These are phyloP conservation scores for Frankliniella intonsa DNA, from an alignment of 2,888 invertebrate genomes.

Conservation along the genomic window DNA sequence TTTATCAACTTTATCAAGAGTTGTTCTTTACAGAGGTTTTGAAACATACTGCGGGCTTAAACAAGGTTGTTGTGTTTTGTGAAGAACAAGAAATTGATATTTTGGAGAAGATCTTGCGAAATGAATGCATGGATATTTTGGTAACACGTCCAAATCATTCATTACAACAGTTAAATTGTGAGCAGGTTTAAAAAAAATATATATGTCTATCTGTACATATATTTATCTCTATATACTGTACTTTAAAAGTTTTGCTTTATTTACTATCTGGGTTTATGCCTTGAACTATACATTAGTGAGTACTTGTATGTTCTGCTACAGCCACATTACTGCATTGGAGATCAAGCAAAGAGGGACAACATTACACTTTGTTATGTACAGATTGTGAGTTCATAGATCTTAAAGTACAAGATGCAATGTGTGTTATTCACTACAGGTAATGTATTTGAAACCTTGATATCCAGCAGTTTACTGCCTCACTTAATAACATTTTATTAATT, in stretches of 20 bases:
- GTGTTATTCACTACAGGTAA: background rate
- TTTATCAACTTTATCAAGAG: background rate
- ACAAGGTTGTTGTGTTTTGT: background rate
- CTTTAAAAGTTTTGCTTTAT: background rate
- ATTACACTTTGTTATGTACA: background rate
- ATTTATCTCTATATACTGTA: background rate
- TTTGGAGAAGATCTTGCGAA: background rate
- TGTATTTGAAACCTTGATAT: background rate
- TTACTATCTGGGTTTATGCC: background rate
- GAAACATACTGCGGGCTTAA: background rate
- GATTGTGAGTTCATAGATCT: background rate
- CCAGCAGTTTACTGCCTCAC: background rate
- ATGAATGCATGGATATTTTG: background rate
- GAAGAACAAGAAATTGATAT: background rate
- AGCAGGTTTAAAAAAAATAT: background rate
- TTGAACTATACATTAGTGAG: background rate
- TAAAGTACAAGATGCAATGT: background rate
- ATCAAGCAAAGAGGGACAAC: background rate
- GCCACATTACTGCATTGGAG: background rate
- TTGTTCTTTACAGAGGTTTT: background rate
- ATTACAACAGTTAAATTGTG: background rate
- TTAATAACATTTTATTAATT: background rate
- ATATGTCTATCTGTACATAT: background rate
- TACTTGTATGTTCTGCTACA: background rate
- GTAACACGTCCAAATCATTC: background rate